These are phyloP conservation scores for Tuberolachnus salignus DNA, from an alignment of 2,888 invertebrate species.

Conservation along the genomic window DNA sequence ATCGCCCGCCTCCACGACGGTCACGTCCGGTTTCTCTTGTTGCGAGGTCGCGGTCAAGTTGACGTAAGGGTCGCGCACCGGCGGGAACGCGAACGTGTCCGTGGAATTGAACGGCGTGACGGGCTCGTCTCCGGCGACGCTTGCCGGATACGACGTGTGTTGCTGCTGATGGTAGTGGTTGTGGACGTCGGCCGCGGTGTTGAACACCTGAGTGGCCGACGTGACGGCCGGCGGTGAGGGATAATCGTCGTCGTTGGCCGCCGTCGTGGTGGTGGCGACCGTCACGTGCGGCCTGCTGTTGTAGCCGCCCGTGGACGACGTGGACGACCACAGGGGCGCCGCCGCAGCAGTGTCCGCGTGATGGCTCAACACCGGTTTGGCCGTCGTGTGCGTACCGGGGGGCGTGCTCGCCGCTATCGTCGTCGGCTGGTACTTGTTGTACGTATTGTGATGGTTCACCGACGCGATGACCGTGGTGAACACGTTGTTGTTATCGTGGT, in stretches of 20 bases:
- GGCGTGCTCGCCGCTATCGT: not conserved
- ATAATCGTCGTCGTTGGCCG: constrained; percentile 10
- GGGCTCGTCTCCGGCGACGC: constrained; percentile 6
- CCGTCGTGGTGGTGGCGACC: not conserved
- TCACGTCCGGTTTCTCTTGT: constrained; percentile 61
- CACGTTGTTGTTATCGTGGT: constrained; percentile 48
- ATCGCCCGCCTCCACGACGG: constrained; percentile 63
- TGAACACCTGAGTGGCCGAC: constrained; percentile 29
- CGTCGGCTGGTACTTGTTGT: constrained; percentile 46
- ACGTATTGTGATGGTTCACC: constrained; percentile 26
- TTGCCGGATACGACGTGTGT: not conserved
- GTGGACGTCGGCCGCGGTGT: constrained; percentile 36
- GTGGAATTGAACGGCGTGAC: constrained; percentile 60
- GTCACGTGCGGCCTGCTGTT: constrained; percentile 4
- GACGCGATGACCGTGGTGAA: constrained; percentile 57
- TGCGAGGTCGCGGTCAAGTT: constrained; percentile 70
- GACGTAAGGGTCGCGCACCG: constrained; percentile 81
- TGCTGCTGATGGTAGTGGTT: constrained; percentile 16
- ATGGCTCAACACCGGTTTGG: constrained; percentile 55
- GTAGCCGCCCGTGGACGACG: constrained; percentile 1
- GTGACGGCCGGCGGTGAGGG: constrained; percentile 4
- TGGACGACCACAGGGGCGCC: constrained; percentile 24
- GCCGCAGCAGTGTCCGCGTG: not conserved
- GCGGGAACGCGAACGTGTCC: constrained; percentile 80
- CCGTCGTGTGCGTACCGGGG: constrained; percentile 33